Evolutionary conservation across 2,113 vertebrate genomes (phyloP), one percentile per base, ranked within the genome.

Genomic region (Amia ocellicauda): DNA sequence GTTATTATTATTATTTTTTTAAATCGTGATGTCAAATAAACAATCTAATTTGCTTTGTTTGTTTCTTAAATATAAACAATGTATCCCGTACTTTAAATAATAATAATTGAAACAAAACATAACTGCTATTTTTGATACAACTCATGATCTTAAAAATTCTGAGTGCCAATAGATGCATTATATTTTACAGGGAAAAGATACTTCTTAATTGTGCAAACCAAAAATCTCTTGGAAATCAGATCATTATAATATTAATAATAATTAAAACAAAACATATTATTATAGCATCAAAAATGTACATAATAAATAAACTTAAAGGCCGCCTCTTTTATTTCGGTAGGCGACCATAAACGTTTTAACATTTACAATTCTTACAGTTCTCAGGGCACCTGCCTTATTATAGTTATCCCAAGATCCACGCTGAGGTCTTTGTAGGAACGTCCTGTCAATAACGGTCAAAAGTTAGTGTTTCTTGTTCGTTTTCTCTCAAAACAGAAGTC

Each of bases 311-410:
- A 94, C 82, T 93, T 90, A 94, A 91, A 91, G 90, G 79, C 79
- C 76, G 85, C 85, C 88, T 81, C n/a, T 36, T 70, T 69, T 80
- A 78, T 77, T 82, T 87, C 83, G 86, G 89, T 76, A 82, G 88
- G 88, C 91, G 86, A 83, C 77, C 74, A 78, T 89, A 88, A 85
- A 94, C 84, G 78, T 92, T 89, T 88, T 87, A 86, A 90, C 86
- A 93, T 94, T 91, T 93, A 94, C 93, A 95, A 88, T 91, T 91
- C 90, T 91, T 90, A 83, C 87, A 93, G 89, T 91, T 89, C 86
- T 83, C 81, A 79, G 77, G 83, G 86, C 74, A 86, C 83, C 87
- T 80, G 88, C 86, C 78, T 83, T 80, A n/a, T n/a, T n/a, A 71
- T 72, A 84, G 79, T 69, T 74, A 78, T 79, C 75, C 63, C 42